Conservation (phyloP, 1,140 invertebrate species). For the Temnothorax longispinosus region DNA sequence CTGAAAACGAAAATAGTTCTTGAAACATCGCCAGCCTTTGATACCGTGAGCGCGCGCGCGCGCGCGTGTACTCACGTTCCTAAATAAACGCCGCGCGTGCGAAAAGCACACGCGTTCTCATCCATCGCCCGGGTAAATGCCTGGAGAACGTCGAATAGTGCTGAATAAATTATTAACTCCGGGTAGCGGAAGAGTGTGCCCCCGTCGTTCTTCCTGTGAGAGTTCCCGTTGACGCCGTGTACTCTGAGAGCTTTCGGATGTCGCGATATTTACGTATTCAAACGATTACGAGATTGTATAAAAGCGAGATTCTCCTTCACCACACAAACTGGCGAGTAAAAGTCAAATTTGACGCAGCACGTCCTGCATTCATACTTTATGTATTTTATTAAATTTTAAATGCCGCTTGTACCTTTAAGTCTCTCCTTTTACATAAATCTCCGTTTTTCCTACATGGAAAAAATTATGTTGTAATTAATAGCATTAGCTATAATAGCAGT, state of each 20-base stretch:
- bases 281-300: slow-evolving; percentile 8
- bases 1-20: slow-evolving; percentile 78
- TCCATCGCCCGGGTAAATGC: slow-evolving; percentile 25
- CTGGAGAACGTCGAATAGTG: background rate
- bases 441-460: background rate
- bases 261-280: slow-evolving; percentile 38
- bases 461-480: background rate
- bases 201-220: background rate
- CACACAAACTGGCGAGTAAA: background rate
- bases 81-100: slow-evolving; percentile 70
- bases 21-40: slow-evolving; percentile 79
- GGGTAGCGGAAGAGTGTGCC: background rate
- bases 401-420: background rate
- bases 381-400: background rate
- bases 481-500: background rate
- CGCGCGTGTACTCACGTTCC: slow-evolving; percentile 43
- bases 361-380: background rate
- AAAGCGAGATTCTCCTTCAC: background rate
- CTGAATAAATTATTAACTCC: slow-evolving; percentile 55
- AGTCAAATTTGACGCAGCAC: background rate
- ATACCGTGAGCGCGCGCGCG: slow-evolving; percentile 37
- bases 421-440: background rate
- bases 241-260: slow-evolving; percentile 22
- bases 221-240: background rate
- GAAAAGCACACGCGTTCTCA: slow-evolving; percentile 44